These are phyloP conservation scores for Enteromius unitaeniatus DNA, from an alignment of 2,797 vertebrate species.

Conservation along the genomic window DNA sequence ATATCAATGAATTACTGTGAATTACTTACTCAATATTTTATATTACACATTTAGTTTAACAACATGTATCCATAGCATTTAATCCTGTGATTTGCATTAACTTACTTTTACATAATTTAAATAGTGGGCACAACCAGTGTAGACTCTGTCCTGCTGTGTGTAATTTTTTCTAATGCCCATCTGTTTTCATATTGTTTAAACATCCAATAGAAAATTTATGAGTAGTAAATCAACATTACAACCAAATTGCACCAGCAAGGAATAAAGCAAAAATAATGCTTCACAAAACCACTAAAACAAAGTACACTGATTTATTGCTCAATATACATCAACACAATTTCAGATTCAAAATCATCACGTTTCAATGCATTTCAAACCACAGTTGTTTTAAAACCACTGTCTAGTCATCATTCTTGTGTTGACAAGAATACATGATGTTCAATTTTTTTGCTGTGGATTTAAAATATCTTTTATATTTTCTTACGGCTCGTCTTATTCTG, in stretches of 20 bases:
- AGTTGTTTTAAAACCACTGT: slow-evolving; percentile 21
- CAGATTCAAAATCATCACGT: neutral
- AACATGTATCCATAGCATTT: neutral
- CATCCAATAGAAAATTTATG: neutral
- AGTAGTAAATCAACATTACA: neutral
- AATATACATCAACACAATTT: slow-evolving; percentile 9
- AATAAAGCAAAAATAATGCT: neutral
- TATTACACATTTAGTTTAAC: neutral
- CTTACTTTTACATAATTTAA: neutral
- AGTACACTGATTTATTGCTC: slow-evolving; percentile 16
- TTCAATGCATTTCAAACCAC: neutral
- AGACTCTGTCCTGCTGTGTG: neutral
- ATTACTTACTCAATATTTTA: slow-evolving; percentile 9
- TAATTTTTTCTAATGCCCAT: neutral
- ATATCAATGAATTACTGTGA: slow-evolving; percentile 9
- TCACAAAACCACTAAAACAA: neutral
- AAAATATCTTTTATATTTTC: slow-evolving; percentile 34
- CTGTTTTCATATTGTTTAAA: neutral
- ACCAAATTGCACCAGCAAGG: neutral
- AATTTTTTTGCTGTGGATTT: neutral
- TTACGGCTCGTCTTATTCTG: neutral
- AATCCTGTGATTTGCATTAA: neutral
- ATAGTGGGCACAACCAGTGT: neutral
- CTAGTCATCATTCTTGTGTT: neutral
- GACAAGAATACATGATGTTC: neutral